Percentiles rank a stretch among this genome's conserved stretches.
These are phyloP conservation scores for Morpho achilles DNA, from an alignment of 2,888 invertebrate genomes.

Conservation along the genomic window DNA sequence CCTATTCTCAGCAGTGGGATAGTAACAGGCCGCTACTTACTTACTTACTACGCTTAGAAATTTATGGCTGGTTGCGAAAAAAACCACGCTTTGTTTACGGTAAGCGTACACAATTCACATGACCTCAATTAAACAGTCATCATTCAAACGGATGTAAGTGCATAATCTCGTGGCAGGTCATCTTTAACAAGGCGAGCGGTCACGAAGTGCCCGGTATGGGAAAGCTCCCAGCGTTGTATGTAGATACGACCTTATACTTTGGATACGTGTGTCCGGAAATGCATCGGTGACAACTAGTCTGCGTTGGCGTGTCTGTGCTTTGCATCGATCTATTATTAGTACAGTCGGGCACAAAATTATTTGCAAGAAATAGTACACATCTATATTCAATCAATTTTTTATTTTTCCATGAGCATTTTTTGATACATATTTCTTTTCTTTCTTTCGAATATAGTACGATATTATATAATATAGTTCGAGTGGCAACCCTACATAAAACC, in stretches of 20 bases:
- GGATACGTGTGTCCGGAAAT: slow-evolving; percentile 20
- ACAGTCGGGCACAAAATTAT: not conserved
- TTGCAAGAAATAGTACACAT: not conserved
- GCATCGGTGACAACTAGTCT: slow-evolving; percentile 20
- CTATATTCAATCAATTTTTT: no score
- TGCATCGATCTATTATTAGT: slow-evolving; percentile 14
- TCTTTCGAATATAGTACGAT: no score
- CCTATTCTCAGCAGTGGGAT: no score
- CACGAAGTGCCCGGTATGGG: slow-evolving; percentile 75
- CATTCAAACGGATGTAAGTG: slow-evolving; percentile 71
- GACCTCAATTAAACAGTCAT: slow-evolving; percentile 74
- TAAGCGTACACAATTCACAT: slow-evolving; percentile 48
- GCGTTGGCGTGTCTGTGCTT: slow-evolving; percentile 18
- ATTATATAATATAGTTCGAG: no score
- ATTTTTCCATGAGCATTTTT: no score
- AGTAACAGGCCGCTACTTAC: no score
- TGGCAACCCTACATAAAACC: no score
- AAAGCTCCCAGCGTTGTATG: slow-evolving; percentile 72
- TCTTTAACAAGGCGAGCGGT: slow-evolving; percentile 74
- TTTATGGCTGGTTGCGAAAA: slow-evolving; percentile 37
- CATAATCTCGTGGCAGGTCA: slow-evolving; percentile 72
- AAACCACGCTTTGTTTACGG: slow-evolving; percentile 41
- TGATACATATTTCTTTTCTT: no score
- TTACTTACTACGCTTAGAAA: slow-evolving; percentile 26
- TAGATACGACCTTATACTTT: slow-evolving; percentile 57